Base-by-base conservation (phyloP, 2,113 vertebrate genomes). In the Phalacrocorax carbo region DNA sequence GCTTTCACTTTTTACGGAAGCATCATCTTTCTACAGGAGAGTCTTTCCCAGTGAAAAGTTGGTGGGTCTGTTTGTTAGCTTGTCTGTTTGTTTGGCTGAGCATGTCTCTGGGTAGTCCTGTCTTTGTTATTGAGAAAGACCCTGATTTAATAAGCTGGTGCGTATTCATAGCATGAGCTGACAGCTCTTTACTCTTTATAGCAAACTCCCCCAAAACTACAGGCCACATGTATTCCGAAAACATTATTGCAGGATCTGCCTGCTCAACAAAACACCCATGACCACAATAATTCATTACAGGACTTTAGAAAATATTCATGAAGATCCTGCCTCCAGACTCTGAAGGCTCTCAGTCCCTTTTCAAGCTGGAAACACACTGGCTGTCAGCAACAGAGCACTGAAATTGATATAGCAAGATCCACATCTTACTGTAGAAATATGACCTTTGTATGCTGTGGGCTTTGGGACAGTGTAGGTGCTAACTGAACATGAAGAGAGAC, bases 401-500 rank as follows among this genome's bases (percentile, higher is more conserved):
- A 46, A 38, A 54, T 27, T 17, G 32, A 7, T 13, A 38, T 14
- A 26, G 21, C 30, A 49, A 46, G 55, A 70, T 13, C 25, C n/a
- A 82, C 23, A 23, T 9, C 51, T 48, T 51, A 15, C 13, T 42
- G 22, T 68, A 12, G 27, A 42, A 90, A 30, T 0, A 30, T 2
- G 27, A 23, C 13, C 7, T 82, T 26, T 5, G 1, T 2, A 0
- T 54, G n/a, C 42, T 13, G 1, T 52, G 46, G 64, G 14, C 27
- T 92, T 78, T 0, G 0, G 54, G 44, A 18, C 29, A 61, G 5
- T 13, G 12, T 3, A n/a, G 11, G 34, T n/a, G 42, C 18, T 49
- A 10, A 55, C 3, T 0, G 2, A 55, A 80, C 0, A 0, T 2
- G 20, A 29, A 51, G 46, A 84, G 7, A 79, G 44, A 54, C 7